Evolutionary conservation across 2,113 vertebrate species (phyloP), one percentile per base, ranked within the genome.

Genomic region (Phoenicopterus ruber): DNA sequence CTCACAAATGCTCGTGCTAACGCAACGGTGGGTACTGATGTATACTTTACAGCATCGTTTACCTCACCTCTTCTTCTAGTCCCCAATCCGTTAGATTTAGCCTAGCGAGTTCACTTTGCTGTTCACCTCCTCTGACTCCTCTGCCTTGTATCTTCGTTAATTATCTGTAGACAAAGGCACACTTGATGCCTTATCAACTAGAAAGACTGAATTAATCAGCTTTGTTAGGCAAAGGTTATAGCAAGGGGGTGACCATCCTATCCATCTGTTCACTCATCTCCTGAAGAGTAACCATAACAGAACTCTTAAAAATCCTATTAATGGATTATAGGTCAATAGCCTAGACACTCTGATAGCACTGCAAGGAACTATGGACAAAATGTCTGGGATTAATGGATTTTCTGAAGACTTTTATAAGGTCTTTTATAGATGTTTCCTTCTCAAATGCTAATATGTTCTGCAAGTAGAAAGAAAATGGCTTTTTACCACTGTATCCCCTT

Each of bases 251-350:
- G 89, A 95, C 91, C 82, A 93, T 91, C 63, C 79, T 88, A 96
- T 94, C 87, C 89, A 81, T 95, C 81, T 96, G 88, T 88, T 94
- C 94, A 77, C 91, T 96, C 93, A 67, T 94, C 57, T 88, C 76
- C 50, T 93, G 57, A 95, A 91, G 36, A 91, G 74, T 88, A 93
- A 90, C 94, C 84, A 94, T 93, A 95, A 76, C 91, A 86, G 58
- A 94, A 95, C 91, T 93, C 91, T 94, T 83, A 94, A 97, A 96
- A 95, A 96, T 94, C 92, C 93, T 95, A 92, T 97, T 97, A 96
- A 94, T 97, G 84, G 86, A 95, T 96, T 95, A 97, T 93, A 95
- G 94, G 93, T 96, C 95, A 97, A 96, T 95, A 94, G 77, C 91
- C 61, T 94, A 95, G 90, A 83, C 81, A 83, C 86, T 88, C 86